A percentile compares a stretch with the other conserved stretches of the same genome.
phyloP scores from a whole-genome alignment of 2,797 vertebrate genomes.

The Hippocampus kuda region DNA sequence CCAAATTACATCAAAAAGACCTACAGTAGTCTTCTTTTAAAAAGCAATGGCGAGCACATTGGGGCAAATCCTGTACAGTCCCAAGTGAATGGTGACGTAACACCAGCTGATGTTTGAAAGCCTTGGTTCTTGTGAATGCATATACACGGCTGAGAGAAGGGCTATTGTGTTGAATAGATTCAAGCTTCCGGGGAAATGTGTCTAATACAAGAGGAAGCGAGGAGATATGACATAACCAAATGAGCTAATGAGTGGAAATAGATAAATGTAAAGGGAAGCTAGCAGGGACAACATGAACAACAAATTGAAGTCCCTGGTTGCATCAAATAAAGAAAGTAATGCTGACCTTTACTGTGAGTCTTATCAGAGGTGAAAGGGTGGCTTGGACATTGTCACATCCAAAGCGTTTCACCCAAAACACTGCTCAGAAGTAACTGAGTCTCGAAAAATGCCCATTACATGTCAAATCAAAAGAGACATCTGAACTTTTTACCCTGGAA shows the following conservation, averaged over 20 bases:
- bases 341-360: constrained; percentile 39
- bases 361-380: constrained; percentile 22
- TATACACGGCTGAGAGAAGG: constrained; percentile 16
- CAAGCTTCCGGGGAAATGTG: constrained; percentile 50
- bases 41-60: constrained; percentile 24
- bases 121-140: constrained; percentile 21
- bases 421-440: background rate
- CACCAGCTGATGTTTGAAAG: constrained; percentile 19
- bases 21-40: background rate
- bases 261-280: constrained; percentile 1
- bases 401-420: background rate
- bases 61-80: background rate
- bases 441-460: constrained; percentile 7
- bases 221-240: constrained; percentile 30
- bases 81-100: background rate
- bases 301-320: constrained; percentile 8
- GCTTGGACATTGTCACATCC: constrained; percentile 3
- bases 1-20: constrained; percentile 13
- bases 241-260: constrained; percentile 39
- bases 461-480: constrained; percentile 12
- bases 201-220: constrained; percentile 41
- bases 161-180: constrained; percentile 39
- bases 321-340: constrained; percentile 43
- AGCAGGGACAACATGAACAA: constrained; percentile 17
- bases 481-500: constrained; percentile 74